phyloP scores from a whole-genome alignment of 2,113 vertebrate species.

The Microcebus jonahi region DNA sequence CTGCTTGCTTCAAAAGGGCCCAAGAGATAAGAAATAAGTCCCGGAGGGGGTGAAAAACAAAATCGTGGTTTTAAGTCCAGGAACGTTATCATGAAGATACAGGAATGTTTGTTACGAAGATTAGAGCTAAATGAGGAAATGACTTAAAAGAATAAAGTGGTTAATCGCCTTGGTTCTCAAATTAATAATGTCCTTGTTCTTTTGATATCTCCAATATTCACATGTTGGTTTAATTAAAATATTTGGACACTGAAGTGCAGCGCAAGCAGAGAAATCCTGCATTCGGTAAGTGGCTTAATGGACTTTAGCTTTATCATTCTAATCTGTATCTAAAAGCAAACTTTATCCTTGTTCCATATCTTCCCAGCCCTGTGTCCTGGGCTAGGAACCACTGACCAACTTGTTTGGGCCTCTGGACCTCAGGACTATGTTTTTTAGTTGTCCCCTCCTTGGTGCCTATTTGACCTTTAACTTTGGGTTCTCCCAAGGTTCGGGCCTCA shows the following conservation, averaged over 20 bases:
- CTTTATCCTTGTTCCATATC: background rate
- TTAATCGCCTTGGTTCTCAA: background rate
- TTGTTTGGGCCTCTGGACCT: background rate
- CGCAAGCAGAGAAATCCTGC: conserved; percentile 11
- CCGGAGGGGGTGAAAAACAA: conserved; percentile 2
- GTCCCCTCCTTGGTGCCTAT: background rate
- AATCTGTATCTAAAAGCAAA: background rate
- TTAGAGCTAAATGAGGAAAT: conserved; percentile 13
- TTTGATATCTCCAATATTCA: conserved; percentile 29
- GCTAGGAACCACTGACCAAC: background rate
- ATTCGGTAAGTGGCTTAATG: background rate
- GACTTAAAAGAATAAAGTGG: conserved; percentile 50
- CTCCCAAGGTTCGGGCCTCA: background rate
- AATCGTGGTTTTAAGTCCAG: conserved; percentile 33
- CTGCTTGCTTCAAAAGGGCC: conserved; percentile 55
- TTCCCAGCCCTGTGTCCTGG: background rate
- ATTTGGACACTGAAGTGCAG: conserved; percentile 13
- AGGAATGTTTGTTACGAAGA: conserved; percentile 32
- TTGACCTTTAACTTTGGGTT: background rate
- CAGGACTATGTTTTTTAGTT: background rate
- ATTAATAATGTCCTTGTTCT: conserved; percentile 60
- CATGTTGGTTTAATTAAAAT: conserved; percentile 69
- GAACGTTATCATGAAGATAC: background rate
- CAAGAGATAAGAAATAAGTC: conserved; percentile 59
- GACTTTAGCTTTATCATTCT: background rate